Evolutionary conservation across 2,888 invertebrate species (phyloP), one percentile per base, ranked within the genome.

Genomic region (Pristionchus fissidentatus): DNA sequence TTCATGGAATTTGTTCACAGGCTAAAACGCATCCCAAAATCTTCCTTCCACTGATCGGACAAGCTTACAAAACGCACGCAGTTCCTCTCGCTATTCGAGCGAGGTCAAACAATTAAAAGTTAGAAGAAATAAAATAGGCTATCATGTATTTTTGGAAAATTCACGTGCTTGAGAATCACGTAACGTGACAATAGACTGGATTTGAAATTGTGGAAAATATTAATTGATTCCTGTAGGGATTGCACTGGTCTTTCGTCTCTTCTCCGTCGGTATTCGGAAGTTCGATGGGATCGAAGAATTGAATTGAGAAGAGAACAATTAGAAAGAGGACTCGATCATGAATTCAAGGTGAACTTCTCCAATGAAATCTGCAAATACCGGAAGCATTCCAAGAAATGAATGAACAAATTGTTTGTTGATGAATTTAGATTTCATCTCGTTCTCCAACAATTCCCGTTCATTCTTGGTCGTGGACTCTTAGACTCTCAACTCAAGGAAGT

Each of bases 391-490:
- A 55, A 22, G 22, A 55, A 15, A 55, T n/a, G 15, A 55, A 55
- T 13, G 8, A 55, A 55, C 8, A 4, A 55, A 13, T 19, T 55
- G 19, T 5, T 26, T 3, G 4, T 15, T 70, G 73, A 43, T 29
- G 13, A 29, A 32, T 32, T 73, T 84, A 91, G 90, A 92, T 93
- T 84, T 88, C 91, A n/a, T 93, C 93, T 1, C 88, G 93, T 29
- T 92, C 93, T 5, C 92, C 92, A 3, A 92, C 93, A 1, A 91
- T 93, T 83, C 93, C 93, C 0, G 88, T 91, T 4, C 92, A 92
- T 84, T 90, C 91, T 10, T 93, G 93, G 93, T 93, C 93, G 46
- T 93, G 93, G 93, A 93, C 93, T 84, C 88, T 93, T 35, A 46
- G 77, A 15, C 77, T 77, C 10, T 49, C 49, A 66, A 77, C 77